A percentile compares a stretch with the other conserved stretches of the same genome.
Evolutionary conservation across 2,888 invertebrate genomes (phyloP).

Genomic region (Plemyria rubiginata): DNA sequence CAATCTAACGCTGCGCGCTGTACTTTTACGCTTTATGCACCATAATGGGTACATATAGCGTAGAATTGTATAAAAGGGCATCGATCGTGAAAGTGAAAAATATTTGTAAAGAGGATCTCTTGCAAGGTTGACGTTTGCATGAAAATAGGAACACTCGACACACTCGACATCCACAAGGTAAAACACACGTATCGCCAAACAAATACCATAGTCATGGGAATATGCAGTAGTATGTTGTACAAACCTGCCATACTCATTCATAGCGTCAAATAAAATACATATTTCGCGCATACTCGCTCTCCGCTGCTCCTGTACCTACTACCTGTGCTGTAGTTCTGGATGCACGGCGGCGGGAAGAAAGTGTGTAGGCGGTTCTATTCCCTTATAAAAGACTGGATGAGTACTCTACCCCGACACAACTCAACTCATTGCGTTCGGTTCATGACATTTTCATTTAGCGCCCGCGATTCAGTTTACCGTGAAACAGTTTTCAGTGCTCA

Average conservation of each 20-base stretch:
- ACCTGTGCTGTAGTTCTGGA: conserved; percentile 33
- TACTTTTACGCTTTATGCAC: too few species aligned
- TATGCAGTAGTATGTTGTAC: too few species aligned
- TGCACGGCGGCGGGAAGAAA: conserved; percentile 58
- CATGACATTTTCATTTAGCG: conserved; percentile 48
- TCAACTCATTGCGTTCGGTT: conserved; percentile 47
- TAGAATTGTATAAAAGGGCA: too few species aligned
- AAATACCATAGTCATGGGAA: too few species aligned
- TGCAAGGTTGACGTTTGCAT: too few species aligned
- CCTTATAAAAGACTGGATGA: conserved; percentile 67
- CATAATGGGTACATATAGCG: too few species aligned
- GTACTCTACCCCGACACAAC: conserved; percentile 57
- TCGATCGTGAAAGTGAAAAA: too few species aligned
- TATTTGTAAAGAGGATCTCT: too few species aligned
- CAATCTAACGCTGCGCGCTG: too few species aligned
- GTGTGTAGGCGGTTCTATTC: conserved; percentile 63
- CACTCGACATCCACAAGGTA: too few species aligned
- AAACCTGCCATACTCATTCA: background rate
- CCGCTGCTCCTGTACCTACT: conserved; percentile 26
- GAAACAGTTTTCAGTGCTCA: conserved; percentile 32
- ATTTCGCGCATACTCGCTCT: background rate
- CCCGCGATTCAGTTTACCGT: conserved; percentile 13
- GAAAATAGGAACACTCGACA: too few species aligned
- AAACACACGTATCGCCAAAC: too few species aligned
- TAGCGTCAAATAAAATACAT: background rate